Evolutionary conservation across 2,797 vertebrate genomes (phyloP), one percentile per base, ranked within the genome.

Genomic region (Syncerus caffer): DNA sequence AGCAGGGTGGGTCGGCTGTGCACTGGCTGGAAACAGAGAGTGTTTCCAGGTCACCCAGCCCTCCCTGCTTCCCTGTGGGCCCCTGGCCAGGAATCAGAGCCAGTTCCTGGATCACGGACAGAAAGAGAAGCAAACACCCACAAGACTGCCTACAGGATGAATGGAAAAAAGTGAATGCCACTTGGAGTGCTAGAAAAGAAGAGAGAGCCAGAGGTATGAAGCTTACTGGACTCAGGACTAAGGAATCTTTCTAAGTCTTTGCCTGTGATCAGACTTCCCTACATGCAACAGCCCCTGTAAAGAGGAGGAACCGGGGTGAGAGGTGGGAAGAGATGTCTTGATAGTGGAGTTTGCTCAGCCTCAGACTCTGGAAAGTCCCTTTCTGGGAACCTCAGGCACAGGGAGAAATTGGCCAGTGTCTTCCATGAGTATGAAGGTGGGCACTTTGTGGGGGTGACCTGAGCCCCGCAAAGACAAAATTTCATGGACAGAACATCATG

Each of bases 141-240:
- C 51, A 15, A 34, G 62, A 51, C 57, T 82, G 78, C 79, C 60
- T 45, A 62, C 53, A 38, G 2, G 71, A 60, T 12, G 42, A 53
- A 27, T 2, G 34, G 25, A 9, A 57, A 82, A 21, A 34, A 31
- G 29, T n/a, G 62, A 86, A 90, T 58, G 45, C 11, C 55, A 16
- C 34, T 27, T 42, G 55, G 51, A 64, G 31, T 50, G 50, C 60
- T 67, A 25, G 85, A 50, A 57, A 62, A 58, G 34, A 19, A 82
- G 67, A 71, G 55, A 13, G 17, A 67, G 74, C 55, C 74, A 80
- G 45, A n/a, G 17, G 23, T 25, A 0, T 11, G 27, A 16, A 38
- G 38, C 29, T 4, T 19, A 31, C 16, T 0, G 2, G 71, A 53
- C 60, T 29, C 0, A 0, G 50, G 50, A 60, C 53, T 13, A 10